These are phyloP conservation scores for Cephalopterus ornatus DNA, from an alignment of 2,113 vertebrate species.

Conservation along the genomic window DNA sequence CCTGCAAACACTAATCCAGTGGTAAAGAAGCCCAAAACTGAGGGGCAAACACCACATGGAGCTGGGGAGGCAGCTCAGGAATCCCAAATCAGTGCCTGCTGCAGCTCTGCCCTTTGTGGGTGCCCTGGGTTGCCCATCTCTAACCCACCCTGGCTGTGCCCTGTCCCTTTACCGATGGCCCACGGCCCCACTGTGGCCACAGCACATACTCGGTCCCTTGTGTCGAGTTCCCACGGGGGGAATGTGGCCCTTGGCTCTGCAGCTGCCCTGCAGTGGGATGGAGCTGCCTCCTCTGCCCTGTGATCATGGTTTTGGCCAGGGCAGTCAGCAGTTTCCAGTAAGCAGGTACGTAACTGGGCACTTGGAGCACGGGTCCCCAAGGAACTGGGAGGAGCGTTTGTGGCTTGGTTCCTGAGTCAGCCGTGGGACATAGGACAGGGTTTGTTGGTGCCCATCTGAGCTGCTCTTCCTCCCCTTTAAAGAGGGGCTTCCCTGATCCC, in stretches of 20 bases:
- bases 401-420: background rate
- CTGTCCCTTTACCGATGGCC: background rate
- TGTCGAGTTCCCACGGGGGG: fast-evolving
- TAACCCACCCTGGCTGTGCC: background rate
- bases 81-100: background rate
- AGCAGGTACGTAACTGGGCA: fast-evolving
- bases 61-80: background rate
- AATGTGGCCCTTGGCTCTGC: background rate
- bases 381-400: background rate
- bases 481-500: background rate
- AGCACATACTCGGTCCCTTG: fast-evolving
- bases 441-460: background rate
- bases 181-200: background rate
- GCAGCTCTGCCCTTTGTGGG: background rate
- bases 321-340: background rate
- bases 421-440: background rate
- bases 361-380: background rate
- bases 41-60: fast-evolving
- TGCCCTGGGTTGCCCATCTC: background rate
- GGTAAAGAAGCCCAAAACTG: background rate
- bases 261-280: background rate
- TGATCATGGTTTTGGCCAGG: background rate
- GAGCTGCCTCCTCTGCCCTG: background rate
- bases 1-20: background rate
- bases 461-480: background rate